A percentile compares a stretch with the other conserved stretches of the same genome.
Evolutionary conservation across 2,797 vertebrate genomes (phyloP).

Genomic region (Poeciliopsis presidionis): DNA sequence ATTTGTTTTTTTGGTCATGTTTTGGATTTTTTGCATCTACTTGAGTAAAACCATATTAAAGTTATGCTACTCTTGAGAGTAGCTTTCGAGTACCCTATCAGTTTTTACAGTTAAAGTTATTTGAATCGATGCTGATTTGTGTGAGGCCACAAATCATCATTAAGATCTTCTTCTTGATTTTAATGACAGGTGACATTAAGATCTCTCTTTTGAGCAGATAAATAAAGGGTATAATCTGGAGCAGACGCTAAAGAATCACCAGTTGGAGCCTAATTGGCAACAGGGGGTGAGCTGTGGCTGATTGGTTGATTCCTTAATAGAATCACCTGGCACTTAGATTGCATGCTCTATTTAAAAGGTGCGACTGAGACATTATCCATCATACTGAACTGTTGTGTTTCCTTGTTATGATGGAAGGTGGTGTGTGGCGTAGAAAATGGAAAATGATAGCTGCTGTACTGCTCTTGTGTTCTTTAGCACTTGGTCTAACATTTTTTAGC

Average conservation of each 20-base stretch:
- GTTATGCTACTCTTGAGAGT: background rate
- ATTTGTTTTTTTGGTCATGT: background rate
- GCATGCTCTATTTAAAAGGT: slow-evolving; percentile 7
- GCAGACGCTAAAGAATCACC: slow-evolving; percentile 24
- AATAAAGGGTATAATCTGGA: background rate
- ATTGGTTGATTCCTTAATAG: background rate
- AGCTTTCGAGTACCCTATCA: background rate
- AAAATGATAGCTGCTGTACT: slow-evolving; percentile 26
- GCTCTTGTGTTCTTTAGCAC: slow-evolving; percentile 36
- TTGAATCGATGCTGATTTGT: background rate
- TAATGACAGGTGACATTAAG: background rate
- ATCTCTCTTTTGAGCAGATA: background rate
- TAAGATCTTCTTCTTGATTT: background rate
- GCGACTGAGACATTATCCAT: background rate
- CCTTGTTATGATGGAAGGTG: slow-evolving; percentile 36
- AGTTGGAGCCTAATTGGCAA: slow-evolving; percentile 21
- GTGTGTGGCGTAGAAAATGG: too few species aligned
- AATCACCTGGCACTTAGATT: background rate
- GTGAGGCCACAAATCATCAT: background rate
- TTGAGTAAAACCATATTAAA: background rate
- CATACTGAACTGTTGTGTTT: background rate
- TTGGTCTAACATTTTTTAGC: slow-evolving; percentile 23
- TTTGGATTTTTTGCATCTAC: background rate
- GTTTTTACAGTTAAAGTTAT: background rate
- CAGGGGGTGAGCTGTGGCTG: slow-evolving; percentile 24